These are phyloP conservation scores for Glaucopsyche alexis DNA, from an alignment of 2,888 invertebrate species.

Conservation along the genomic window DNA sequence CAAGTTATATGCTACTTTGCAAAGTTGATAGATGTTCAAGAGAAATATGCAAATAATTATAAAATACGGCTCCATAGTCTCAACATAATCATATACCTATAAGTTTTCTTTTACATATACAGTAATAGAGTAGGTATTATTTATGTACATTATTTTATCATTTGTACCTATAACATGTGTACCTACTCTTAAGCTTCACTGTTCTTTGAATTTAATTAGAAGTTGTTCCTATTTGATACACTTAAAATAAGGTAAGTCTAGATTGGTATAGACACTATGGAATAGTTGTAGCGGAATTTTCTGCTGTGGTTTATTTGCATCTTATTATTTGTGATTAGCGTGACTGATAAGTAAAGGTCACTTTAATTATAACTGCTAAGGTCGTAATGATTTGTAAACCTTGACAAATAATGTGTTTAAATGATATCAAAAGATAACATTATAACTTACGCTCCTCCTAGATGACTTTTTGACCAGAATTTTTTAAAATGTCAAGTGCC, in stretches of 20 bases:
- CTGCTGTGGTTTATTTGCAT: conserved; percentile 21
- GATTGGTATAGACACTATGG: background rate
- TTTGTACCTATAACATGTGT: background rate
- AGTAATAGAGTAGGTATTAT: too few relatives aligned
- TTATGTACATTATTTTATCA: background rate
- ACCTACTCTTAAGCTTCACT: too few relatives aligned
- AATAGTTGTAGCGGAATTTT: background rate
- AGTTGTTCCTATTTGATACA: background rate
- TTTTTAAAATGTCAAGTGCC: background rate
- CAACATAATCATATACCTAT: too few relatives aligned
- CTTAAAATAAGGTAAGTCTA: background rate
- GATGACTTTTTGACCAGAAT: background rate
- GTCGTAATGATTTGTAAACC: conserved; percentile 16
- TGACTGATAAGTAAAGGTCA: conserved; percentile 28
- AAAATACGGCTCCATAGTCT: too few relatives aligned
- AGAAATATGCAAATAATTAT: too few relatives aligned
- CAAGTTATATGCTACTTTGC: background rate
- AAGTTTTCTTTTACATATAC: too few relatives aligned
- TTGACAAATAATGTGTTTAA: conserved; percentile 25
- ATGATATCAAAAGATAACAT: background rate
- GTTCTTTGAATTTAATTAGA: background rate
- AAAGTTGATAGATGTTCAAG: too few relatives aligned
- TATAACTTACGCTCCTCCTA: background rate
- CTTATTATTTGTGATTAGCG: conserved; percentile 19
- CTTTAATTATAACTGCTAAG: conserved; percentile 10